Percentiles rank a stretch among this genome's conserved stretches.
Evolutionary conservation across 1,140 invertebrate genomes (phyloP).

Genomic region (Cotesia typhae): DNA sequence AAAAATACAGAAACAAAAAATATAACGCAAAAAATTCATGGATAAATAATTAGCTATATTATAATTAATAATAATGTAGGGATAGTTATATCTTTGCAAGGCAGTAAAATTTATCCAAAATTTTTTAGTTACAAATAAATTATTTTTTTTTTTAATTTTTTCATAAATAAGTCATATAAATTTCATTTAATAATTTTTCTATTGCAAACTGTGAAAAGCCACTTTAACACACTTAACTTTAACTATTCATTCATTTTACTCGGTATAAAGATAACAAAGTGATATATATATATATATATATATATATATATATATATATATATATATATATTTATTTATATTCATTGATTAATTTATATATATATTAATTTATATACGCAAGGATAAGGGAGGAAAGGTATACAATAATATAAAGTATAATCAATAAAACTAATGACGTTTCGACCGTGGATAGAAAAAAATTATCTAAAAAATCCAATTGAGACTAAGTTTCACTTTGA

Average conservation of each 20-base stretch:
- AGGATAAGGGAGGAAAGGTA: conserved; percentile 9
- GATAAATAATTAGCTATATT: conserved; percentile 23
- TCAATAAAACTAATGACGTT: conserved; percentile 16
- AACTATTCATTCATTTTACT: conserved; percentile 14
- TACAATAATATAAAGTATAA: not conserved
- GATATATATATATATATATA: not conserved
- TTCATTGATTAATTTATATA: too few relatives aligned
- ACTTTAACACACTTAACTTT: conserved; percentile 3
- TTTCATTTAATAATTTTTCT: conserved; percentile 7
- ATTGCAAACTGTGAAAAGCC: conserved; percentile 5
- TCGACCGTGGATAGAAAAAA: not conserved
- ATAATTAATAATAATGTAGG: conserved; percentile 13
- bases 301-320: too few relatives aligned
- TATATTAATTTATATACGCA: not conserved
- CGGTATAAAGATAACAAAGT: conserved; percentile 36
- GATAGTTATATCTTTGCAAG: not conserved
- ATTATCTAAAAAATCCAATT: not conserved
- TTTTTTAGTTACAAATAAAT: conserved; percentile 8
- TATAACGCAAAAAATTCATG: conserved; percentile 21
- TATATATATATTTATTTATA: too few relatives aligned
- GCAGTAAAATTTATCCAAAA: conserved; percentile 15
- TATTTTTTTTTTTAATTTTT: conserved; percentile 22
- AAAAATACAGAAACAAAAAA: conserved; percentile 27
- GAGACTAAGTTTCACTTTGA: too few relatives aligned
- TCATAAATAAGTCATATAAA: conserved; percentile 4